These are phyloP conservation scores for Neofelis nebulosa DNA, from an alignment of 2,113 vertebrate genomes.

Conservation along the genomic window DNA sequence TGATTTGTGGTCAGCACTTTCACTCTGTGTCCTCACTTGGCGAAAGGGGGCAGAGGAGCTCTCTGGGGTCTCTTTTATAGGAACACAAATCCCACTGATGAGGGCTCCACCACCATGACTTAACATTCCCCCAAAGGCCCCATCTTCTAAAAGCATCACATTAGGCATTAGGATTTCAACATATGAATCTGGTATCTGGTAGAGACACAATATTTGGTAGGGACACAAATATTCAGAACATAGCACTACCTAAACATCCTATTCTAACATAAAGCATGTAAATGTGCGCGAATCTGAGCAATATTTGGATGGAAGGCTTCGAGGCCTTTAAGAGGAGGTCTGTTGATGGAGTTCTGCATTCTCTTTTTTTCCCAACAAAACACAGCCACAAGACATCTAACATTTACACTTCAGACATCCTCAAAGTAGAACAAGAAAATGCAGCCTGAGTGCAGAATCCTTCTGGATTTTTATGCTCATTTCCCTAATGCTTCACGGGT, in stretches of 20 bases:
- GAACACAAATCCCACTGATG: not conserved
- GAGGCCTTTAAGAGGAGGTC: not conserved
- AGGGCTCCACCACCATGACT: not conserved
- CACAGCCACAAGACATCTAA: not conserved
- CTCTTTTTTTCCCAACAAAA: not conserved
- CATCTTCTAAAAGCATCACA: not conserved
- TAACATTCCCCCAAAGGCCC: not conserved
- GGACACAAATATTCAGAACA: not conserved
- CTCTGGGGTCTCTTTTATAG: not conserved
- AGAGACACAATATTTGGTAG: not conserved
- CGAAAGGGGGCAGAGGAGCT: not conserved
- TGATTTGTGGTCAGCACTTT: no score
- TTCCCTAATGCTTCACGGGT: not conserved
- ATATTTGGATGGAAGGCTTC: not conserved
- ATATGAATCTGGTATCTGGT: not conserved
- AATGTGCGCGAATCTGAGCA: not conserved
- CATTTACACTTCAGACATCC: not conserved
- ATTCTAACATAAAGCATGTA: not conserved
- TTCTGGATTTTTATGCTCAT: not conserved
- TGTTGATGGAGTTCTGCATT: not conserved
- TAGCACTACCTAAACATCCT: not conserved
- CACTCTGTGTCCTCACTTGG: not conserved
- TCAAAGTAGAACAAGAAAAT: not conserved
- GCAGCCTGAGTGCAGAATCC: not conserved
- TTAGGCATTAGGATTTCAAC: not conserved